These are phyloP conservation scores for Nemotelus nigrinus DNA, from an alignment of 2,888 invertebrate genomes.

Conservation along the genomic window DNA sequence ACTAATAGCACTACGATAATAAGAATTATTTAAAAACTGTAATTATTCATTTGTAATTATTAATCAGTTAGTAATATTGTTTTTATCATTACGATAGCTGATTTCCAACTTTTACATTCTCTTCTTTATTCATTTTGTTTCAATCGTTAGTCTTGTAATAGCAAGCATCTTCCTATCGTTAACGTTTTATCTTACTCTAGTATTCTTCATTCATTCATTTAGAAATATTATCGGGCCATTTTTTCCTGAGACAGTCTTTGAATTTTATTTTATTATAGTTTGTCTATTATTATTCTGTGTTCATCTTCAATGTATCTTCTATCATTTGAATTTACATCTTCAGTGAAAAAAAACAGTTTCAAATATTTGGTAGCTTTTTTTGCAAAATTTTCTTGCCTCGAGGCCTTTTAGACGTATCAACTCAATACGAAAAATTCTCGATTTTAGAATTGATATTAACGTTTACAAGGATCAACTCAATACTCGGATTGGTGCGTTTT, in stretches of 20 bases:
- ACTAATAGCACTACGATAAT: neutral
- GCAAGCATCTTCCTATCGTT: neutral
- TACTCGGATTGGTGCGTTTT: no score
- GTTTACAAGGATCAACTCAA: no score
- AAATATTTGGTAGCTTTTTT: neutral
- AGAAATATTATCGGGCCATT: slow-evolving; percentile 50
- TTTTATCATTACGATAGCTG: slow-evolving; percentile 8
- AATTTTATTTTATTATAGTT: slow-evolving; percentile 34
- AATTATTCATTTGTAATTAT: slow-evolving; percentile 6
- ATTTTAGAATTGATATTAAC: no score
- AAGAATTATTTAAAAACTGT: neutral
- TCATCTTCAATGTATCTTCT: neutral
- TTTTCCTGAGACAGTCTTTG: slow-evolving; percentile 54
- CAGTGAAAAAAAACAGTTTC: no score
- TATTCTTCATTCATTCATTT: slow-evolving; percentile 19
- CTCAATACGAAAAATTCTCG: neutral
- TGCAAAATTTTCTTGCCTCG: neutral
- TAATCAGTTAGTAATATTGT: slow-evolving; percentile 12
- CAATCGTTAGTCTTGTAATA: no score
- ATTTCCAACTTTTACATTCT: neutral
- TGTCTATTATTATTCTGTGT: slow-evolving; percentile 48
- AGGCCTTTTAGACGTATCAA: slow-evolving; percentile 37
- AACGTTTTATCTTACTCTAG: neutral
- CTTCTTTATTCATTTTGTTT: no score
- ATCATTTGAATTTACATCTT: no score